Percentiles rank a stretch among this genome's conserved stretches.
Evolutionary conservation across 2,797 vertebrate species (phyloP).

Genomic region (Passerculus sandwichensis): DNA sequence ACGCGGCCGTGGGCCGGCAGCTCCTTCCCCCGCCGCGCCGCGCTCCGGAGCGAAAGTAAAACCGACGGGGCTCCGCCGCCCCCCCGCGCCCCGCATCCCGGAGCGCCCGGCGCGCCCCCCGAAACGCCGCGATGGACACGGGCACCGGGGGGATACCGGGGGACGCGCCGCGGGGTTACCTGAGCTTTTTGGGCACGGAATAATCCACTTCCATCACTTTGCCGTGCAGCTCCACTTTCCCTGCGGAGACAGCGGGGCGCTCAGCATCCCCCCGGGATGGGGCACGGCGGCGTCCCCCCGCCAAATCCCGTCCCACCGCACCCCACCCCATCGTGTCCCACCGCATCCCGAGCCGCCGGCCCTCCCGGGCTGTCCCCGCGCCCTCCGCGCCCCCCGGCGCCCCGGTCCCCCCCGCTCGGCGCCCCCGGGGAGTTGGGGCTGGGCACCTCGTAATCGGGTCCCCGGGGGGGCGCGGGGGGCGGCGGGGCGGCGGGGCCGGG

Average conservation of each 20-base stretch:
- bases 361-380: too few relatives aligned
- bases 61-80: not conserved
- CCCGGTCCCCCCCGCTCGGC: slow-evolving; percentile 67
- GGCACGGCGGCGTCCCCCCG: not conserved
- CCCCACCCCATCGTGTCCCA: not conserved
- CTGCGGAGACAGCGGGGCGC: slow-evolving; percentile 70
- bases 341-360: not conserved
- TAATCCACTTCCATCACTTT: slow-evolving; percentile 97
- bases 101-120: not conserved
- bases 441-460: slow-evolving; percentile 95
- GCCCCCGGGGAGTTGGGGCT: slow-evolving; percentile 87
- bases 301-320: not conserved
- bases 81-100: not conserved
- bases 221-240: slow-evolving; percentile 95
- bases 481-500: slow-evolving; percentile 74
- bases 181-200: slow-evolving; percentile 94
- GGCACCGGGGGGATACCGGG: fast-evolving
- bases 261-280: not conserved
- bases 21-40: not conserved
- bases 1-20: not conserved
- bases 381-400: not conserved
- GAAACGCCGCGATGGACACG: fast-evolving
- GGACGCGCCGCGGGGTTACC: slow-evolving; percentile 58
- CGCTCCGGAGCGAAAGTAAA: slow-evolving; percentile 49
- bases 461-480: slow-evolving; percentile 81